Percentiles rank a stretch among this genome's conserved stretches.
phyloP scores from a whole-genome alignment of 2,888 invertebrate species.

The Omphaloscelis lunosa region DNA sequence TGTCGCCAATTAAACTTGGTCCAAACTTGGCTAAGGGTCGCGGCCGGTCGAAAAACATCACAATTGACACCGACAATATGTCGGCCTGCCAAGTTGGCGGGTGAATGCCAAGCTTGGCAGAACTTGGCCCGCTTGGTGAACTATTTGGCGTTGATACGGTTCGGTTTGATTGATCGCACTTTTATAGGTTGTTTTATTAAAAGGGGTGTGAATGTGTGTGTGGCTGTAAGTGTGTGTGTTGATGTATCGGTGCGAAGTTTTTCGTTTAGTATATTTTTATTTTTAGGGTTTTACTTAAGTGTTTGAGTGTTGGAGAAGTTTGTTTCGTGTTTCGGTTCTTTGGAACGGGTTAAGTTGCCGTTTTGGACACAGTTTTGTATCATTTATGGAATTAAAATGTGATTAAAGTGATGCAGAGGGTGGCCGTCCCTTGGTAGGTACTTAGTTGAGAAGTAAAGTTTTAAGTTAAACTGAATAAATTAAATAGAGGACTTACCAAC shows the following conservation, averaged over 20 bases:
- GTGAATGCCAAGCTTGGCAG: slow-evolving; percentile 52
- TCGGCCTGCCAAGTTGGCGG: slow-evolving; percentile 49
- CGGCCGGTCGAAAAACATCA: slow-evolving; percentile 49
- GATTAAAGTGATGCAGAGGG: not conserved
- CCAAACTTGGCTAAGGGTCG: slow-evolving; percentile 49
- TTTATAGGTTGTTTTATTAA: slow-evolving; percentile 68
- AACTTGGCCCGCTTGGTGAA: slow-evolving; percentile 59
- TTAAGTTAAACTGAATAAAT: not conserved
- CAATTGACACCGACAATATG: slow-evolving; percentile 58
- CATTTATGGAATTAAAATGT: not conserved
- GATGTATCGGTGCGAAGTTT: slow-evolving; percentile 58
- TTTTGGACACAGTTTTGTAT: not conserved
- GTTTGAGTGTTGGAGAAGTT: not conserved
- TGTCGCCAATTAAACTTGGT: slow-evolving; percentile 65
- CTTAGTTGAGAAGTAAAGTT: not conserved
- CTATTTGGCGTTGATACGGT: slow-evolving; percentile 62
- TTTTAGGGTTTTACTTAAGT: slow-evolving; percentile 28
- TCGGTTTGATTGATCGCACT: slow-evolving; percentile 66
- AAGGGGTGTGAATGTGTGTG: slow-evolving; percentile 33
- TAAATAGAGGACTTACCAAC: not conserved
- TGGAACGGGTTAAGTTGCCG: slow-evolving; percentile 5
- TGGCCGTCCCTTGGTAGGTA: not conserved
- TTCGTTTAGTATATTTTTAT: slow-evolving; percentile 52
- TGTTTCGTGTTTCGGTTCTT: not conserved
- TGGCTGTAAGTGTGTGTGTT: slow-evolving; percentile 26